These are phyloP conservation scores for Lanius ludovicianus DNA, from an alignment of 2,113 vertebrate genomes.

Conservation along the genomic window DNA sequence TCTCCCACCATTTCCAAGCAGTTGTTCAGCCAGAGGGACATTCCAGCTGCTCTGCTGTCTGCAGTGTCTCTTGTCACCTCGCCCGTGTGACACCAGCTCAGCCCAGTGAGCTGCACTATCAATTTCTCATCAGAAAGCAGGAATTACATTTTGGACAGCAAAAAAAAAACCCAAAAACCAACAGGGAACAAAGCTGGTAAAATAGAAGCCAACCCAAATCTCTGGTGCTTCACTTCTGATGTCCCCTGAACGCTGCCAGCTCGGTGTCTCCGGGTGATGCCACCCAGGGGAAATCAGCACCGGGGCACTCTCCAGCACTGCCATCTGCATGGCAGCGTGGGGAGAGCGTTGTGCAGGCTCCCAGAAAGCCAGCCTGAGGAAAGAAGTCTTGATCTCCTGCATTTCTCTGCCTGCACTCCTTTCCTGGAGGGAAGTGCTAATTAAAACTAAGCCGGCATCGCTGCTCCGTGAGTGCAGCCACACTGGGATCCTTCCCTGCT, in stretches of 20 bases:
- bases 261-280: conserved; percentile 51
- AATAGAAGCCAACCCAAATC: background rate
- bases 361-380: background rate
- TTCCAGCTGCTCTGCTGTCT: background rate
- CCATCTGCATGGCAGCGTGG: conserved; percentile 57
- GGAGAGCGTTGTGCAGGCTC: conserved; percentile 2
- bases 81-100: background rate
- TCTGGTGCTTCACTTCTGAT: background rate
- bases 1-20: background rate
- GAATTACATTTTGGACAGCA: background rate
- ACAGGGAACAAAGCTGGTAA: background rate
- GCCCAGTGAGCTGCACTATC: background rate
- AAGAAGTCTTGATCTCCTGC: background rate
- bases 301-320: conserved; percentile 43
- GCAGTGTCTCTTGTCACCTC: background rate
- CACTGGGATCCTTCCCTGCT: conserved; percentile 36
- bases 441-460: conserved; percentile 13
- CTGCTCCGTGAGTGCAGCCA: background rate
- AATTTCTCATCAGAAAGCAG: background rate
- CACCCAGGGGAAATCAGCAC: conserved; percentile 59
- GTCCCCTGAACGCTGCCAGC: conserved; percentile 43
- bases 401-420: background rate
- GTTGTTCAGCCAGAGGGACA: background rate
- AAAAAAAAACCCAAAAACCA: background rate
- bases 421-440: conserved; percentile 43